A percentile compares a stretch with the other conserved stretches of the same genome.
These are phyloP conservation scores for Xestia xanthographa DNA, from an alignment of 2,888 invertebrate genomes.

Conservation along the genomic window DNA sequence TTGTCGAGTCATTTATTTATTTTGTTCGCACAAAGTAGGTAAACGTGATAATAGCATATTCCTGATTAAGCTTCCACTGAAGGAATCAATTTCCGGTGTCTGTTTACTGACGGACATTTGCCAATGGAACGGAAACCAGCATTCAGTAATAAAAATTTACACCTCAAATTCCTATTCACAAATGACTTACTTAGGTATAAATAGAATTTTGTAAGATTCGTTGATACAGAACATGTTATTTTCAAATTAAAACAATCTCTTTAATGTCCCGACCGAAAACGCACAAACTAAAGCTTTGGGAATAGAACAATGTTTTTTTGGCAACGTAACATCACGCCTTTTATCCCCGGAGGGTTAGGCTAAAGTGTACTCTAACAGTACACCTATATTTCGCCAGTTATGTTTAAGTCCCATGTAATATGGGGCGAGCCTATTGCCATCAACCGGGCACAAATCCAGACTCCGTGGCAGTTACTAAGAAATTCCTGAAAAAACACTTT, in stretches of 20 bases:
- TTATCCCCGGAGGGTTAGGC: too few species aligned
- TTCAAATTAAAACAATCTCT: neutral
- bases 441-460: too few species aligned
- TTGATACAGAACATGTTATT: neutral
- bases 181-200: neutral
- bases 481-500: too few species aligned
- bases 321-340: too few species aligned
- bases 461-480: too few species aligned
- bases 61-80: constrained; percentile 30
- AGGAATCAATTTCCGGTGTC: constrained; percentile 35
- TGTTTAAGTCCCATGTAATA: too few species aligned
- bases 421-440: too few species aligned
- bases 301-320: too few species aligned
- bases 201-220: neutral
- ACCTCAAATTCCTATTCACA: neutral
- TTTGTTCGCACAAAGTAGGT: neutral
- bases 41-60: neutral
- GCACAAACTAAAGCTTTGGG: too few species aligned
- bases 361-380: too few species aligned
- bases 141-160: neutral
- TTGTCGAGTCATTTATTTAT: neutral
- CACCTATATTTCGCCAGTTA: too few species aligned
- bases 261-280: neutral
- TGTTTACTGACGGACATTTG: constrained; percentile 9
- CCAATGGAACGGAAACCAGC: constrained; percentile 22